A percentile compares a stretch with the other conserved stretches of the same genome.
Conservation (phyloP, 1,140 invertebrate genomes). For the Drosophila paulistorum region DNA sequence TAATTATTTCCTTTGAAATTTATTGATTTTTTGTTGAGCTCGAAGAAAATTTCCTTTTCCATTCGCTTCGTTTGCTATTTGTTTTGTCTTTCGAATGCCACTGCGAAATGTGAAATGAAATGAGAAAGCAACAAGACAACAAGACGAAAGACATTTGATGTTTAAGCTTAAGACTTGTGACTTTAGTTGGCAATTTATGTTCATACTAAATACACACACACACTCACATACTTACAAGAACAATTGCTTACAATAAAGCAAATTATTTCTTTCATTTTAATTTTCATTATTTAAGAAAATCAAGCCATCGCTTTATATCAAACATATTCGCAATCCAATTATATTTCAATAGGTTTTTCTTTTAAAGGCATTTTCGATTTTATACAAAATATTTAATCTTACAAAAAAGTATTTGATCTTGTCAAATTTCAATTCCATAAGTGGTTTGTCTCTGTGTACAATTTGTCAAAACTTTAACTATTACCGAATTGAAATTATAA, state of each 20-base stretch:
- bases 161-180: slow-evolving; percentile 44
- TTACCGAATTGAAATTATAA: no score
- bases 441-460: no score
- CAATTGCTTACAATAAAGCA: slow-evolving; percentile 10
- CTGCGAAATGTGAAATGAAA: slow-evolving; percentile 56
- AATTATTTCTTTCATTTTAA: slow-evolving; percentile 20
- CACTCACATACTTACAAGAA: not conserved
- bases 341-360: not conserved
- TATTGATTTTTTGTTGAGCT: slow-evolving; percentile 69
- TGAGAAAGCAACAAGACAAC: slow-evolving; percentile 35
- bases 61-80: slow-evolving; percentile 60
- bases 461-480: no score
- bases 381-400: not conserved
- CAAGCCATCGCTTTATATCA: not conserved
- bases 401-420: not conserved
- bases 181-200: slow-evolving; percentile 31
- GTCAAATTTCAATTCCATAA: no score
- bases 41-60: slow-evolving; percentile 26
- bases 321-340: not conserved
- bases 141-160: slow-evolving; percentile 40
- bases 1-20: slow-evolving; percentile 82
- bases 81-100: slow-evolving; percentile 62
- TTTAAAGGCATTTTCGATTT: not conserved
- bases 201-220: not conserved
- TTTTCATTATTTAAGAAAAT: not conserved